phyloP scores from a whole-genome alignment of 2,888 invertebrate species.

The Ennomos quercinarius region DNA sequence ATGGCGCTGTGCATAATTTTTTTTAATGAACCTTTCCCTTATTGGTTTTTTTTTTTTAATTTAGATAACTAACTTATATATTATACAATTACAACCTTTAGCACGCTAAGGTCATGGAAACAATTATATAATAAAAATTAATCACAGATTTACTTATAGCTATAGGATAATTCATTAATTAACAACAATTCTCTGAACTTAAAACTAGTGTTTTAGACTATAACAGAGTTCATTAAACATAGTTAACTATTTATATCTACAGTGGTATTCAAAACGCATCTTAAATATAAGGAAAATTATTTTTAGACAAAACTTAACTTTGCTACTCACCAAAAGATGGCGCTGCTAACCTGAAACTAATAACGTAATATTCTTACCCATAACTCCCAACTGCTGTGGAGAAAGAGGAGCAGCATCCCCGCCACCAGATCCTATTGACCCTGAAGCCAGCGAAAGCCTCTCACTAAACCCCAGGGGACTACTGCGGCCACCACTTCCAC shows the following conservation, averaged over 20 bases:
- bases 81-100: too few species aligned
- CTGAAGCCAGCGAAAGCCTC: conserved; percentile 88
- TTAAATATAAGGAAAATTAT: background rate
- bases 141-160: too few species aligned
- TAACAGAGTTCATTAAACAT: too few species aligned
- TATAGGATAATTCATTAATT: too few species aligned
- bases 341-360: conserved; percentile 46
- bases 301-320: conserved; percentile 24
- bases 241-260: background rate
- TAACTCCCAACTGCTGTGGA: conserved; percentile 94
- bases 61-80: background rate
- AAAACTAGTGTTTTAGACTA: too few species aligned
- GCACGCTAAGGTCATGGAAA: too few species aligned
- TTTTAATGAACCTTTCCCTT: background rate
- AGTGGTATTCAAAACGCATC: conserved; percentile 38
- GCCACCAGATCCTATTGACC: conserved; percentile 86
- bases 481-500: conserved; percentile 86
- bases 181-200: too few species aligned
- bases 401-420: conserved; percentile 89
- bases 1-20: conserved; percentile 1
- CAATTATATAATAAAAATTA: too few species aligned
- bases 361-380: conserved; percentile 88
- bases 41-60: background rate
- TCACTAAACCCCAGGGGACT: conserved; percentile 88
- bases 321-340: conserved; percentile 66